These are phyloP conservation scores for Cetonia aurata DNA, from an alignment of 2,888 invertebrate species.

Conservation along the genomic window DNA sequence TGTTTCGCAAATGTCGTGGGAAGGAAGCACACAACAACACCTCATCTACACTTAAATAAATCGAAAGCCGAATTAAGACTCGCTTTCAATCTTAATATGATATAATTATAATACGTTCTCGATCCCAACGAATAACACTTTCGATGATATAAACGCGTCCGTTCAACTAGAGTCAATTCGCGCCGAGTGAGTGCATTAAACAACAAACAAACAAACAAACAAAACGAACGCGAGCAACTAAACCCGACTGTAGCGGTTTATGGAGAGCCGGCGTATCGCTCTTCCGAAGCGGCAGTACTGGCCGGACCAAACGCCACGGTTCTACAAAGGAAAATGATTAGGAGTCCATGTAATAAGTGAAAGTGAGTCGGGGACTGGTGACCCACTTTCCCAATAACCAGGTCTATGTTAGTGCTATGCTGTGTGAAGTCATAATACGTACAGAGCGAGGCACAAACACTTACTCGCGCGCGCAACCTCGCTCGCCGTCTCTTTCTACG, in stretches of 20 bases:
- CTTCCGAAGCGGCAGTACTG: conserved; percentile 55
- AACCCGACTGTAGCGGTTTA: too few relatives aligned
- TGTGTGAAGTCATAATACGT: conserved; percentile 62
- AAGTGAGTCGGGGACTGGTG: conserved; percentile 82
- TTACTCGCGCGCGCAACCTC: conserved; percentile 47
- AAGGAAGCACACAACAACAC: neutral
- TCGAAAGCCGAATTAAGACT: too few relatives aligned
- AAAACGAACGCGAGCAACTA: conserved; percentile 6
- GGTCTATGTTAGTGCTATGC: conserved; percentile 85
- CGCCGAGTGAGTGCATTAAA: too few relatives aligned
- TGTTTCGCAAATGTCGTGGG: neutral
- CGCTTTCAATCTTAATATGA: too few relatives aligned
- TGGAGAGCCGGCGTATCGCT: conserved; percentile 53
- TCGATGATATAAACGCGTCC: too few relatives aligned
- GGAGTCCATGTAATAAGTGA: conserved; percentile 88
- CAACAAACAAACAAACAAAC: conserved; percentile 5
- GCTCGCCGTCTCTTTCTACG: conserved; percentile 47
- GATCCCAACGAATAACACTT: too few relatives aligned
- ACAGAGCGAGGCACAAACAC: too few relatives aligned
- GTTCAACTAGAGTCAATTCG: too few relatives aligned
- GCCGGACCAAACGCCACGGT: conserved; percentile 67
- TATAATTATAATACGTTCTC: too few relatives aligned
- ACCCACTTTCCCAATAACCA: conserved; percentile 93
- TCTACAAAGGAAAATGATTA: conserved; percentile 80
- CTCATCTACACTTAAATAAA: too few relatives aligned